Conservation (phyloP, 2,888 invertebrate species). For the Apocheima hispidaria region DNA sequence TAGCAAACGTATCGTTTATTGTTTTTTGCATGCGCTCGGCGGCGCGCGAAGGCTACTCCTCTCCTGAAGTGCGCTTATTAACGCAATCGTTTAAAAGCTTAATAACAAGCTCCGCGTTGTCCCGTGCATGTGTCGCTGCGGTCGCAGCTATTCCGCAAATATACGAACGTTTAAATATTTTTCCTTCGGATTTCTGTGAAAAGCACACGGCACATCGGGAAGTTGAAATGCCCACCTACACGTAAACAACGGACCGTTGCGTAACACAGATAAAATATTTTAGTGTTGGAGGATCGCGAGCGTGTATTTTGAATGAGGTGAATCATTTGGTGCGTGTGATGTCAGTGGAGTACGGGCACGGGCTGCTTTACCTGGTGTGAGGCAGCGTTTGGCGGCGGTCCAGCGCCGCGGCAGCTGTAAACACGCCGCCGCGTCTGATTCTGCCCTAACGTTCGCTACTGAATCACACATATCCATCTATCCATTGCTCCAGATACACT, state of each 20-base stretch:
- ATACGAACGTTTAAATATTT: constrained; percentile 34
- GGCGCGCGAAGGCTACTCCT: constrained; percentile 64
- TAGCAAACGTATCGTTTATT: constrained; percentile 70
- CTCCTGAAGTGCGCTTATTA: constrained; percentile 77
- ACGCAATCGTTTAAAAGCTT: constrained; percentile 82
- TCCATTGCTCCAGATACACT: constrained; percentile 9
- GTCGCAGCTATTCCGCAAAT: constrained; percentile 46
- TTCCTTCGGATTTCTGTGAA: constrained; percentile 32
- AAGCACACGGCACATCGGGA: constrained; percentile 36
- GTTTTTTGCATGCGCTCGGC: constrained; percentile 62
- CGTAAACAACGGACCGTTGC: constrained; percentile 50
- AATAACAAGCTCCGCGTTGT: constrained; percentile 77
- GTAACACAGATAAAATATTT: constrained; percentile 55
- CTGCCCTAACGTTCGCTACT: constrained; percentile 29
- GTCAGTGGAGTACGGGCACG: constrained; percentile 68
- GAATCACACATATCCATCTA: constrained; percentile 34
- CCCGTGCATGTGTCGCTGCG: constrained; percentile 69
- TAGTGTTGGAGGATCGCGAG: constrained; percentile 47
- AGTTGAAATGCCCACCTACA: constrained; percentile 34
- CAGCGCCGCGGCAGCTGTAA: constrained; percentile 66
- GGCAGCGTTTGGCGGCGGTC: constrained; percentile 73
- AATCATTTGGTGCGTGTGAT: constrained; percentile 69
- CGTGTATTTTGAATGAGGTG: constrained; percentile 74
- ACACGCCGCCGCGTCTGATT: constrained; percentile 62
- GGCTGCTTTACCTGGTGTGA: constrained; percentile 79